phyloP scores from a whole-genome alignment of 2,113 vertebrate species.

The Nettapus auritus region DNA sequence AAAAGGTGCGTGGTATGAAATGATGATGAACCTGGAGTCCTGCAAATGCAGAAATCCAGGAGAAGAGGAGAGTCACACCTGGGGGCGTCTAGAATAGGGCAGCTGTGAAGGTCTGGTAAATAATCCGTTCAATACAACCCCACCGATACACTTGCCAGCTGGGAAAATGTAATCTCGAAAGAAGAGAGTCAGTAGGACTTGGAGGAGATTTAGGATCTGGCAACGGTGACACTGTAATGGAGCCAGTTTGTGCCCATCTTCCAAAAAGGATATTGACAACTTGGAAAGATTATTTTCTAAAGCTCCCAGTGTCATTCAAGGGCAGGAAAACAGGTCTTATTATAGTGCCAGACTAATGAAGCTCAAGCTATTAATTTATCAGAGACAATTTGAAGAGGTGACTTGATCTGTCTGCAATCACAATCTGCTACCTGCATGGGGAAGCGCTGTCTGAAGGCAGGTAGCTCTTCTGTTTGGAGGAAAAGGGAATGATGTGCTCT shows the following conservation, averaged over 20 bases:
- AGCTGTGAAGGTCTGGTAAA: not conserved
- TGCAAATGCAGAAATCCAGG: not conserved
- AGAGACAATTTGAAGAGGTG: conserved; percentile 45
- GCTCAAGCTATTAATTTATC: conserved; percentile 59
- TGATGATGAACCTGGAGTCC: not conserved
- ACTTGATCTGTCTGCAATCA: conserved; percentile 11
- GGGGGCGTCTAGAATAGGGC: not conserved
- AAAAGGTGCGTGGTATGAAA: not conserved
- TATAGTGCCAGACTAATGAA: conserved; percentile 54
- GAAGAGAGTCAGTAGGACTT: not conserved
- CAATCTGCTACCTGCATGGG: conserved; percentile 3
- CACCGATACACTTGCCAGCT: not conserved
- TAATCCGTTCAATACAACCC: not conserved
- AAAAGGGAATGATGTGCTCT: conserved; percentile 31
- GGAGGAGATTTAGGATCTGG: not conserved
- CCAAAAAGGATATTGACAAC: not conserved
- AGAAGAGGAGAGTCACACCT: not conserved
- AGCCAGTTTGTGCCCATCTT: not conserved
- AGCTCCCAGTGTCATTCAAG: conserved; percentile 37
- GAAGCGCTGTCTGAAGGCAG: conserved; percentile 14
- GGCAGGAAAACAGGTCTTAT: conserved; percentile 40
- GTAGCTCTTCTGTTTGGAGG: conserved; percentile 4
- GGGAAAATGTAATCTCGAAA: not conserved
- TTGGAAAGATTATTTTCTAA: conserved; percentile 18
- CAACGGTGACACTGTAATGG: not conserved